A percentile compares a stretch with the other conserved stretches of the same genome.
Conservation (phyloP, 2,797 vertebrate species). For the Liparis tanakae region DNA sequence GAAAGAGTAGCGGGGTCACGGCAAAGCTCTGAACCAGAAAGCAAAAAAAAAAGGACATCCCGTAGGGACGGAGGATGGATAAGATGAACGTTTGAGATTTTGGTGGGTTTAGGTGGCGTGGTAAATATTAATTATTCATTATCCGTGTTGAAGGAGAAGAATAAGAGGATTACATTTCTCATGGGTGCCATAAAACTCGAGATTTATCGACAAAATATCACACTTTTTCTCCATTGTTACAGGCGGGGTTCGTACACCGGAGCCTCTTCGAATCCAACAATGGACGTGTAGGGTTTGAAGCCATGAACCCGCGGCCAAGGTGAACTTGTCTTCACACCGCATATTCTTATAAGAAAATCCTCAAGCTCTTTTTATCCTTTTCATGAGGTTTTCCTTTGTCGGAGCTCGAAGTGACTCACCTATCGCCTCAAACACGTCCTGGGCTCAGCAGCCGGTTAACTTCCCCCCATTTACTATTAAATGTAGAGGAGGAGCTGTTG, state of each 20-base stretch:
- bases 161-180: conserved; percentile 65
- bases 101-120: conserved; percentile 42
- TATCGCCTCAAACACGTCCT: conserved; percentile 54
- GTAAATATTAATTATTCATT: conserved; percentile 69
- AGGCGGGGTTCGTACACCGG: not conserved
- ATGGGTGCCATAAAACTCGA: conserved; percentile 36
- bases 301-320: conserved; percentile 66
- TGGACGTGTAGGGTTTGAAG: conserved; percentile 45
- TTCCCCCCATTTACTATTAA: conserved; percentile 59
- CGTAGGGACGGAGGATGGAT: conserved; percentile 46
- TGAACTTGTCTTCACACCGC: conserved; percentile 66
- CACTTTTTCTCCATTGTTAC: conserved; percentile 13
- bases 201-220: conserved; percentile 15
- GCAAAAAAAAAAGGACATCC: conserved; percentile 48
- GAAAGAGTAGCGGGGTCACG: conserved; percentile 63
- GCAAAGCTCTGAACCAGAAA: conserved; percentile 66
- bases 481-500: conserved; percentile 40
- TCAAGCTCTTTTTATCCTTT: conserved; percentile 51
- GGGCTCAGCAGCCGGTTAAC: conserved; percentile 65
- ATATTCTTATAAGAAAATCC: conserved; percentile 51
- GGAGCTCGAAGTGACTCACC: conserved; percentile 56
- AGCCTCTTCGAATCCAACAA: conserved; percentile 8
- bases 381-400: conserved; percentile 62
- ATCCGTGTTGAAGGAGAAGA: conserved; percentile 49
- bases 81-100: conserved; percentile 59